phyloP scores from a whole-genome alignment of 2,888 invertebrate species.

The Timandra comae region DNA sequence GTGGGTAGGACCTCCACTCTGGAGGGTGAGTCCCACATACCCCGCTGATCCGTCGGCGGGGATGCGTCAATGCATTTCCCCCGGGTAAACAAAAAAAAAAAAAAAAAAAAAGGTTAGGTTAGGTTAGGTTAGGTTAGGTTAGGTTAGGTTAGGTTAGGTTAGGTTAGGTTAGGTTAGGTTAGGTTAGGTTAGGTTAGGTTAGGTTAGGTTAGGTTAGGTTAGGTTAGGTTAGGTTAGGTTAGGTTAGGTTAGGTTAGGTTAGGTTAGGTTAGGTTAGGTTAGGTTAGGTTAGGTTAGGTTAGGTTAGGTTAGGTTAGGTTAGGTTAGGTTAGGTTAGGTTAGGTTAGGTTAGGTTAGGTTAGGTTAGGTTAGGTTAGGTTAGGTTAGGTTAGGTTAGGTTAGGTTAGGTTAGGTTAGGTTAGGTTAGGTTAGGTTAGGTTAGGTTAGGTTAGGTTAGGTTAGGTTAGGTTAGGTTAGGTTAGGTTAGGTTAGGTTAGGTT shows the following conservation, averaged over 20 bases:
- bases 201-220: not conserved
- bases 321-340: not conserved
- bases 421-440: not conserved
- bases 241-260: not conserved
- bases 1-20: no score
- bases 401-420: not conserved
- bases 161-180: not conserved
- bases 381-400: not conserved
- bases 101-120: no score
- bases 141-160: constrained; percentile 15
- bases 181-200: not conserved
- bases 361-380: not conserved
- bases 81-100: no score
- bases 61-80: no score
- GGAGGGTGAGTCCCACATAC: no score
- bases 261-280: not conserved
- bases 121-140: constrained; percentile 18
- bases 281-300: not conserved
- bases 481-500: not conserved
- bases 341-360: not conserved
- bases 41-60: no score
- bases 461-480: not conserved
- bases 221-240: not conserved
- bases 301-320: not conserved
- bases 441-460: not conserved